A percentile compares a stretch with the other conserved stretches of the same genome.
Conservation (phyloP, 2,888 invertebrate species). For the Volucella bombylans region DNA sequence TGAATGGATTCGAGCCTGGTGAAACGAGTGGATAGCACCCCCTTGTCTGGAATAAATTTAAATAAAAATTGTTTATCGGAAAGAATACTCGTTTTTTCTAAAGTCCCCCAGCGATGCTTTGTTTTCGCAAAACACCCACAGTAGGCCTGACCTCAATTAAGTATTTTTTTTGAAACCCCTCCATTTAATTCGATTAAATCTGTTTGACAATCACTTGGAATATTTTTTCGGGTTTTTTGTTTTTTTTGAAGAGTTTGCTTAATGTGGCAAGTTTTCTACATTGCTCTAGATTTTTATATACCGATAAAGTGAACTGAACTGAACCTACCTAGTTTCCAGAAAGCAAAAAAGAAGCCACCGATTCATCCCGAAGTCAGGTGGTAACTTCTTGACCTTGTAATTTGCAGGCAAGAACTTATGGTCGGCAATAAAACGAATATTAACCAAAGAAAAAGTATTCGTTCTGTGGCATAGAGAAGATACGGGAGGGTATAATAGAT, state of each 20-base stretch:
- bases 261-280: constrained; percentile 50
- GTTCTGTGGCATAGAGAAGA: constrained; percentile 22
- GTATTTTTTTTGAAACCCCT: too few species aligned
- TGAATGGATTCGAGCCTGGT: constrained; percentile 19
- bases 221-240: too few species aligned
- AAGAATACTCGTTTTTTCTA: constrained; percentile 30
- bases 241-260: constrained; percentile 17
- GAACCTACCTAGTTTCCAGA: too few species aligned
- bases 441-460: constrained; percentile 47
- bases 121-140: too few species aligned
- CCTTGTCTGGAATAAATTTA: not conserved
- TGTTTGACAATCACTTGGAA: too few species aligned
- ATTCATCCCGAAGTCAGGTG: too few species aligned
- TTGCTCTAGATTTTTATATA: too few species aligned
- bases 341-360: too few species aligned
- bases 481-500: too few species aligned
- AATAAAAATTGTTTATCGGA: constrained; percentile 1
- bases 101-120: constrained; percentile 1
- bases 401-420: constrained; percentile 41
- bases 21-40: constrained; percentile 14
- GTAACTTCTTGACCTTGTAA: constrained; percentile 47
- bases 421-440: constrained; percentile 60
- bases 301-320: too few species aligned
- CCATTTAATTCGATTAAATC: too few species aligned
- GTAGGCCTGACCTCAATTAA: too few species aligned